phyloP scores from a whole-genome alignment of 1,140 invertebrate species.

The Euwallacea fornicatus region DNA sequence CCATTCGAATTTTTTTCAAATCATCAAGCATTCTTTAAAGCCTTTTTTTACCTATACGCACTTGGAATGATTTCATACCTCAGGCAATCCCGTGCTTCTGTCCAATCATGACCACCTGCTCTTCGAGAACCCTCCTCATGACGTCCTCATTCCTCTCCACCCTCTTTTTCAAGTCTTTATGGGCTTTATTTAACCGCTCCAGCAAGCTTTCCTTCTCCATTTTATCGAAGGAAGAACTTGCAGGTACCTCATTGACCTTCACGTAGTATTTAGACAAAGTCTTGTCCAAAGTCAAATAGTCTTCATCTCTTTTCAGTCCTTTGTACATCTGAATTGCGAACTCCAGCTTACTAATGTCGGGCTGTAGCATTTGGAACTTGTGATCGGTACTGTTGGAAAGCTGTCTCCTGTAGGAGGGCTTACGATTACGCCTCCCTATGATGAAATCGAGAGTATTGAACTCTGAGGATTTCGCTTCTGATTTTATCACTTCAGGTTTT shows the following conservation, averaged over 20 bases:
- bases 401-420: not conserved
- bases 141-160: conserved; percentile 24
- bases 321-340: conserved; percentile 17
- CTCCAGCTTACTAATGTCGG: conserved; percentile 17
- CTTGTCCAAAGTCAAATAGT: conserved; percentile 25
- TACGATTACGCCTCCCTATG: not conserved
- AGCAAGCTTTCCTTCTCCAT: conserved; percentile 12
- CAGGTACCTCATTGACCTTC: conserved; percentile 7
- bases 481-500: no score
- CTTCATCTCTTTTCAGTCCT: conserved; percentile 29
- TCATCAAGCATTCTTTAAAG: no score
- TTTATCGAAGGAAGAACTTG: not conserved
- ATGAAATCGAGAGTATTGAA: conserved; percentile 7
- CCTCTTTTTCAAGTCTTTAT: conserved; percentile 15
- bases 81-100: conserved; percentile 11
- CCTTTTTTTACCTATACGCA: not conserved
- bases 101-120: conserved; percentile 19
- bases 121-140: conserved; percentile 14
- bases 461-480: not conserved
- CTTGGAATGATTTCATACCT: not conserved
- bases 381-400: not conserved
- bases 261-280: conserved; percentile 27
- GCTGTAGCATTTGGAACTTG: not conserved
- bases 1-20: no score
- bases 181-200: conserved; percentile 14